phyloP scores from a whole-genome alignment of 2,888 invertebrate genomes.

The Craniophora ligustri region DNA sequence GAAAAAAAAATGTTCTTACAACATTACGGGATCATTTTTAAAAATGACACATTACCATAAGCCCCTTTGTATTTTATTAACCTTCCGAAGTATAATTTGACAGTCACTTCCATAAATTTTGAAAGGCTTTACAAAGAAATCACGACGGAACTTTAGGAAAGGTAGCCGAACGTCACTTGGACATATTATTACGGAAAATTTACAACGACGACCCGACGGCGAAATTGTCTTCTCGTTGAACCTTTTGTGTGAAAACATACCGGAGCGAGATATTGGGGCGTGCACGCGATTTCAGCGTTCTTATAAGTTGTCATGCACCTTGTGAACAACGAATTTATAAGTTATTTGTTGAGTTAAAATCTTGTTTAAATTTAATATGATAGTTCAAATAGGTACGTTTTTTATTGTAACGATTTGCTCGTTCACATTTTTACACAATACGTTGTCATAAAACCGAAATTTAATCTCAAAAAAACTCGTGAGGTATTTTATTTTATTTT shows the following conservation, averaged over 20 bases:
- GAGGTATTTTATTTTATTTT: no score
- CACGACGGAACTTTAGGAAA: constrained; percentile 54
- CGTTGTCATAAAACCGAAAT: no score
- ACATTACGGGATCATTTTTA: constrained; percentile 42
- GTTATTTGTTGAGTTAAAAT: no score
- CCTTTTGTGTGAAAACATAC: constrained; percentile 50
- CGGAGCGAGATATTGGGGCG: constrained; percentile 5
- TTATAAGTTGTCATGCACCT: no score
- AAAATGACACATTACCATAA: constrained; percentile 67
- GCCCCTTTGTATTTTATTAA: constrained; percentile 69
- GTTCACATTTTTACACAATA: no score
- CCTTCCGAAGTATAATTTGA: constrained; percentile 75
- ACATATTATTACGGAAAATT: constrained; percentile 69
- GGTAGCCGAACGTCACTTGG: constrained; percentile 59
- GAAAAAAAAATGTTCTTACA: constrained; percentile 24
- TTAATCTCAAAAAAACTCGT: no score
- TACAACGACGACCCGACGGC: constrained; percentile 51
- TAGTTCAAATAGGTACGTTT: no score
- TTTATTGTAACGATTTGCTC: no score
- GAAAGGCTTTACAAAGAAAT: constrained; percentile 58
- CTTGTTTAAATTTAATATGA: no score
- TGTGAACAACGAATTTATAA: no score
- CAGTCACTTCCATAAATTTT: constrained; percentile 78
- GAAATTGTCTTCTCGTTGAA: constrained; percentile 56
- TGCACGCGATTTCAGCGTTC: constrained; percentile 10